Evolutionary conservation across 2,888 invertebrate genomes (phyloP), one percentile per base, ranked within the genome.

Genomic region (Drosophila leonis): DNA sequence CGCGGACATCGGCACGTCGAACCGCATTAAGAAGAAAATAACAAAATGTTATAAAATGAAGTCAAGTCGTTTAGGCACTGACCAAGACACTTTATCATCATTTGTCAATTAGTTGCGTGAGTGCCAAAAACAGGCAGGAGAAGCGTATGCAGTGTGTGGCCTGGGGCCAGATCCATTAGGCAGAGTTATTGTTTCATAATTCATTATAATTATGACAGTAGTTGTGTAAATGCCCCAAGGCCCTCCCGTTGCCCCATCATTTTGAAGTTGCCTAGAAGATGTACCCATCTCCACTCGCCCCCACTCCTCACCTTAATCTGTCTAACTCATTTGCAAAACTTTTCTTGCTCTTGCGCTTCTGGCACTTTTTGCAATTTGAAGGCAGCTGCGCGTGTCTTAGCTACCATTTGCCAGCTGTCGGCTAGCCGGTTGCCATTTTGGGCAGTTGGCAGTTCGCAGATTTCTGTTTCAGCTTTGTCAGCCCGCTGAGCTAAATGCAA

Each of bases 21-120:
- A 48, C 24, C 51, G 63, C 65, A 72, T 77, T 77, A 68, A 61
- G 73, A 33, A 4, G 13, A 13, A 33, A 33, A 33, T 31, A 71
- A 73, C 31, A 71, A 73, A 81, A 75, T 83, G 46, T 59, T 86
- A 33, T 62, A 57, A 81, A 66, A 48, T 72, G 57, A 77, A 68
- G 37, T 48, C 59, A 68, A 66, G 67, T 76, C 63, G 66, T 49
- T 66, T 59, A 57, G 67, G 33, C 31, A 27, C 68, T 63, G 82
- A 67, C 68, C 84, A 55, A 72, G 83, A 84, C 72, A 85, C 86
- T 87, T 85, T 76, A 89, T 87, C 87, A 87, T 89, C 88, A 87
- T 87, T 87, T 87, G 87, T 88, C 87, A 87, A 87, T 87, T 87
- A 87, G 88, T 82, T 86, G 80, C 70, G 59, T 71, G 63, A 77